Evolutionary conservation across 2,888 invertebrate species (phyloP), one percentile per base, ranked within the genome.

Genomic region (Sphinx pinastri): DNA sequence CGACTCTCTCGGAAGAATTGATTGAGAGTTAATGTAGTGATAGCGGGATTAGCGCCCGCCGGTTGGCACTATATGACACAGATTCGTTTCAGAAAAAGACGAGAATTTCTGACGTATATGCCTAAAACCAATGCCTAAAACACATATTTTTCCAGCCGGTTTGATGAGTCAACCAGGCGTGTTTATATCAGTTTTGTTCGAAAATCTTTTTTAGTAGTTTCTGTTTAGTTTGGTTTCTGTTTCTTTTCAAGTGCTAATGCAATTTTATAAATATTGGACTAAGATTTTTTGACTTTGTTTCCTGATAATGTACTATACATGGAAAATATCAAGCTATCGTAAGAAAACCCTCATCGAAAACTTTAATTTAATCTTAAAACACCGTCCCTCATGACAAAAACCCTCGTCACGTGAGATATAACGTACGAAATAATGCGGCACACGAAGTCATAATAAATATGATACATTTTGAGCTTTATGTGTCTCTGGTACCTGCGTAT

Each of bases 391-490:
- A 84, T 90, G 86, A 86, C 25, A 85, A 81, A 81, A 81, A 89
- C 90, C 90, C 90, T 89, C 82, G 85, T 91, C 90, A 88, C 78
- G 74, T 76, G 75, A 79, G 81, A 85, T 80, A 84, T 85, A 84
- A 83, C 82, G 81, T 78, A 81, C 81, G 81, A 81, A 84, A 85
- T 83, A 82, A 83, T 81, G 81, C 78, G 79, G 78, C 81, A 79
- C 80, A 76, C 74, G 78, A 74, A 79, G 78, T 79, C 73, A 76
- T 78, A 73, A 78, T 79, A 82, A 85, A 85, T 85, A 83, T 84
- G 80, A 83, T 82, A 82, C 79, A 78, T 79, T 76, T 71, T 72
- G 71, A 77, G 79, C 79, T 81, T 84, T 80, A 84, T 82, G 79
- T 77, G 74, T 71, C 70, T 80, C 79, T 80, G 76, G 80, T 81